phyloP scores from a whole-genome alignment of 2,113 vertebrate genomes.

The Oreochromis tanganicae region DNA sequence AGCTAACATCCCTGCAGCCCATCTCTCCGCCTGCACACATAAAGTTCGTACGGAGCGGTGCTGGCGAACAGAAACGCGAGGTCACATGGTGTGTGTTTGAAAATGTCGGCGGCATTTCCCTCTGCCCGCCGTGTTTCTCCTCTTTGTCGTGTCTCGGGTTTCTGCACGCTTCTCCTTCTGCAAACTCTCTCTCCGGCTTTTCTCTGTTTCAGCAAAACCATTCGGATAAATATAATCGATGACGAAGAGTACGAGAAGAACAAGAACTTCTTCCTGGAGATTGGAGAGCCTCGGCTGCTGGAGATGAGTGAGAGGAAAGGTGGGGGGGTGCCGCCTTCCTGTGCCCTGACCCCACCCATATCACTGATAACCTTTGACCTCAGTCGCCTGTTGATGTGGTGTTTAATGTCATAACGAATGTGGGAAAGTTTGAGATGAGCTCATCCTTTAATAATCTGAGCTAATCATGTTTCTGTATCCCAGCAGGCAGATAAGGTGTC shows the following conservation, averaged over 20 bases:
- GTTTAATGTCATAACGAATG: rapidly evolving
- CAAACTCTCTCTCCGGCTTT: background rate
- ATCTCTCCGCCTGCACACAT: too few relatives aligned
- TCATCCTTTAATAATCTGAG: background rate
- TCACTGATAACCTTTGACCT: constrained; percentile 18
- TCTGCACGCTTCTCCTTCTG: constrained; percentile 3
- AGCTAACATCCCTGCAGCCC: background rate
- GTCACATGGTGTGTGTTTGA: background rate
- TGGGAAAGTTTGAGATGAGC: background rate
- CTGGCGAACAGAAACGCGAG: background rate
- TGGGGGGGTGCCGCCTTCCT: constrained; percentile 80
- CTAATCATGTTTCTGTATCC: background rate
- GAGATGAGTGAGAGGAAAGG: constrained; percentile 99
- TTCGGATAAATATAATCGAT: constrained; percentile 96
- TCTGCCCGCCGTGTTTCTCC: background rate
- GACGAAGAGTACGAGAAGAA: constrained; percentile 99
- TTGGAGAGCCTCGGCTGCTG: constrained; percentile 90
- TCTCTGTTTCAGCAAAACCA: constrained; percentile 89
- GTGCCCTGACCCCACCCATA: constrained; percentile 43
- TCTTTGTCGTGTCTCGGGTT: background rate
- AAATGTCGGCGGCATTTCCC: background rate
- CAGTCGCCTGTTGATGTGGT: background rate
- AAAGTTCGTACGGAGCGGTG: background rate
- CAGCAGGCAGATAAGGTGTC: background rate
- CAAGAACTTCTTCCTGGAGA: constrained; percentile 98